These are phyloP conservation scores for Gadopsis bispinosus DNA, from an alignment of 2,797 vertebrate species.

Conservation along the genomic window DNA sequence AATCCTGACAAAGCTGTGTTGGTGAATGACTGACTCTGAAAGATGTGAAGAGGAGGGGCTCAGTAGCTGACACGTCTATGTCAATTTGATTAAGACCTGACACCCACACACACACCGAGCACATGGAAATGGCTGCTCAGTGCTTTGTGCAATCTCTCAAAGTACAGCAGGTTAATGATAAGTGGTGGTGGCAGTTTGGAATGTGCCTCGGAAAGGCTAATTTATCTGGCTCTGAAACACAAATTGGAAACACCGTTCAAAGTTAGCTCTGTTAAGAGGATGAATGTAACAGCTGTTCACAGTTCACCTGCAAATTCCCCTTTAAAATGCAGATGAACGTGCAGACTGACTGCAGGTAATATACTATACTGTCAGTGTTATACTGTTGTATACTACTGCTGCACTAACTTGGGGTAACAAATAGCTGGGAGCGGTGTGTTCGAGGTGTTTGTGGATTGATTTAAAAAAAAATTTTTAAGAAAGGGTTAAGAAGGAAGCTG, in stretches of 20 bases:
- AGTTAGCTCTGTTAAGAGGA: constrained; percentile 35
- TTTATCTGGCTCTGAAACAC: constrained; percentile 48
- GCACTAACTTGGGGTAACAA: not conserved
- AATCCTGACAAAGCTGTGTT: constrained; percentile 70
- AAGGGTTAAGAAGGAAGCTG: constrained; percentile 3
- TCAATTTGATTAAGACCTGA: constrained; percentile 68
- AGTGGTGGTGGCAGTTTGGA: constrained; percentile 60
- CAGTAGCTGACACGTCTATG: constrained; percentile 63
- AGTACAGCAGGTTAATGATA: constrained; percentile 69
- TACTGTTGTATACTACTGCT: too few relatives aligned
- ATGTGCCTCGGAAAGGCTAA: constrained; percentile 45
- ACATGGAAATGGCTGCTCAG: constrained; percentile 50
- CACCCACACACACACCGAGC: constrained; percentile 40
- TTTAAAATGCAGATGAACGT: not conserved
- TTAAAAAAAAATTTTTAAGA: too few relatives aligned
- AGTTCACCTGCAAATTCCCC: constrained; percentile 14
- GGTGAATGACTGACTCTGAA: constrained; percentile 58
- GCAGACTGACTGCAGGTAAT: not conserved
- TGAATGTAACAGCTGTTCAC: constrained; percentile 10
- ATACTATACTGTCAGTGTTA: not conserved
- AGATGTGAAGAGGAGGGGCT: constrained; percentile 64
- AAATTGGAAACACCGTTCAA: constrained; percentile 59
- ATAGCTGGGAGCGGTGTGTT: not conserved
- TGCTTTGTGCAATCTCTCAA: constrained; percentile 44
- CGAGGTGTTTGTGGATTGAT: constrained; percentile 14